phyloP scores from a whole-genome alignment of 2,888 invertebrate genomes.

The Rhamphomyia laevipes region DNA sequence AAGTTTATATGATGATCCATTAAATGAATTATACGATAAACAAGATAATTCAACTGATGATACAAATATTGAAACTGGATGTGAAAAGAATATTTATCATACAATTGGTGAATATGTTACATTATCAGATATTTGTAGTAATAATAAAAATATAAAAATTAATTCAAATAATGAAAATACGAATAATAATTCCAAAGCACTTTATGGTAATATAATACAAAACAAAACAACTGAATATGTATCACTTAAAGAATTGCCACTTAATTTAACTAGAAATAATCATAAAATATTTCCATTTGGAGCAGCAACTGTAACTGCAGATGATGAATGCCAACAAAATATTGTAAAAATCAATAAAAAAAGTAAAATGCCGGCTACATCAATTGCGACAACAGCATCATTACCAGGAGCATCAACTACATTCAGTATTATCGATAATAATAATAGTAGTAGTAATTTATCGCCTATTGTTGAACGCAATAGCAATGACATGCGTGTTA shows the following conservation, averaged over 20 bases:
- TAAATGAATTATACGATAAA: too few relatives aligned
- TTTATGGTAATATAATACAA: conserved; percentile 44
- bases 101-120: conserved; percentile 68
- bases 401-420: neutral
- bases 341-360: neutral
- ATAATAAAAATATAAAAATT: conserved; percentile 37
- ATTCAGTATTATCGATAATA: conserved; percentile 11
- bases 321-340: conserved; percentile 1
- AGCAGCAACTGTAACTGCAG: neutral
- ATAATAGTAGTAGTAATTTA: conserved; percentile 5
- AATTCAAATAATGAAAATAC: conserved; percentile 52
- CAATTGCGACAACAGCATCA: neutral
- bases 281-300: neutral
- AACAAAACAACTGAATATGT: conserved; percentile 66
- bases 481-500: conserved; percentile 48
- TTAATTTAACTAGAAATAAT: conserved; percentile 24
- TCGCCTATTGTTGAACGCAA: conserved; percentile 1
- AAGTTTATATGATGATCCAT: too few relatives aligned
- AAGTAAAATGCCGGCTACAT: conserved; percentile 20
- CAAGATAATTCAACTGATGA: neutral
- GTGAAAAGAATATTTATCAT: conserved; percentile 32
- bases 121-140: conserved; percentile 70
- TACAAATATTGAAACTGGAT: conserved; percentile 7
- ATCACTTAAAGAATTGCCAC: conserved; percentile 67
- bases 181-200: conserved; percentile 48